Percentiles rank a stretch among this genome's conserved stretches.
Evolutionary conservation across 2,797 vertebrate genomes (phyloP).

Genomic region (Eurystomus glaucurus): DNA sequence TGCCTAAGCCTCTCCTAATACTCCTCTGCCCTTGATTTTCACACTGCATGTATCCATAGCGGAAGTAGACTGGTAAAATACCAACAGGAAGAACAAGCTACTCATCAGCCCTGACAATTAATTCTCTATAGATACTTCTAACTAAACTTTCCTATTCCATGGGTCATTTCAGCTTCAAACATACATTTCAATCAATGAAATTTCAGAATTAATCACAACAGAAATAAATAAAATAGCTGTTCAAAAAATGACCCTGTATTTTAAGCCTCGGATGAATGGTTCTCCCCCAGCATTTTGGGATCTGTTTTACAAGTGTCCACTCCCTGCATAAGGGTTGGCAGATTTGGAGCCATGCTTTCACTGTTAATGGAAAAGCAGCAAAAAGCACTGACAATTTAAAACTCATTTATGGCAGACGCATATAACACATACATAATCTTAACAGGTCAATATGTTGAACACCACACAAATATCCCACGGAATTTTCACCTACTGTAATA

Average conservation of each 20-base stretch:
- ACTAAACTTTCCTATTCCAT: background rate
- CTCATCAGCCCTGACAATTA: background rate
- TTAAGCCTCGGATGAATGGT: background rate
- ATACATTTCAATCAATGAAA: background rate
- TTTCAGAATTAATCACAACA: constrained; percentile 10
- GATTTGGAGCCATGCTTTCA: background rate
- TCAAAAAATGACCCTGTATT: background rate
- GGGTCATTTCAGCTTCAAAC: background rate
- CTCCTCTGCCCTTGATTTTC: background rate
- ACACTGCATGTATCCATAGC: background rate
- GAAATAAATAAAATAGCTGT: background rate
- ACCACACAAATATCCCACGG: rapidly evolving
- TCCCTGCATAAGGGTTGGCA: background rate
- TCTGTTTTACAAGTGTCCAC: background rate
- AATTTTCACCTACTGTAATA: background rate
- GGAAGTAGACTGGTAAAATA: background rate
- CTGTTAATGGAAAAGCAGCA: background rate
- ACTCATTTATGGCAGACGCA: background rate
- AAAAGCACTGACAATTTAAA: background rate
- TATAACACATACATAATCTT: background rate
- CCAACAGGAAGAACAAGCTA: background rate
- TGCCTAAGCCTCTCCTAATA: constrained; percentile 21
- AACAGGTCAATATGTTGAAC: background rate
- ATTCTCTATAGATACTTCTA: background rate
- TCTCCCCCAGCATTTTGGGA: background rate